These are phyloP conservation scores for Meiosimyza platycephala DNA, from an alignment of 2,888 invertebrate genomes.

Conservation along the genomic window DNA sequence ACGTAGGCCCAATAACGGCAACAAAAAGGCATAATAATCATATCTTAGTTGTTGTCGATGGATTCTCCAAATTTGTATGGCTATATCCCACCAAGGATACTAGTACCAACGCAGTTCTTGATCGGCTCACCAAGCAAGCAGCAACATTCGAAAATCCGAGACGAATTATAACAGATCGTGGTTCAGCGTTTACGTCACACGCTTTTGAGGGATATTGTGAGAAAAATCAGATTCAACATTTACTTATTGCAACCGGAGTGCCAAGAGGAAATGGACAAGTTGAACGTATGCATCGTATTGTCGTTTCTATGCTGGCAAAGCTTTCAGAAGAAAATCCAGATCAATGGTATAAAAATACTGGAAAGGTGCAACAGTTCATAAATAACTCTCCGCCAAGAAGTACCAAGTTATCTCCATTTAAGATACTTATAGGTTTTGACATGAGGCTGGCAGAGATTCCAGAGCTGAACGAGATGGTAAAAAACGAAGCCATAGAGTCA, in stretches of 20 bases:
- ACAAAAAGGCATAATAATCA: too few relatives aligned
- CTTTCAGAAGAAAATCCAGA: background rate
- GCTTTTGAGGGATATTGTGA: conserved; percentile 44
- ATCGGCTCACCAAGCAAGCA: too few relatives aligned
- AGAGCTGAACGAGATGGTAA: background rate
- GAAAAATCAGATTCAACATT: conserved; percentile 32
- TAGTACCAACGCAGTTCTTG: too few relatives aligned
- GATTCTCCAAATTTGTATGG: too few relatives aligned
- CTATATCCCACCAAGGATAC: too few relatives aligned
- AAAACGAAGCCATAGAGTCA: conserved; percentile 7
- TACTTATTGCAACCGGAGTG: conserved; percentile 20
- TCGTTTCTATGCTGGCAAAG: background rate
- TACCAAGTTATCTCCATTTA: conserved; percentile 17
- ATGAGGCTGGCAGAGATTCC: conserved; percentile 7
- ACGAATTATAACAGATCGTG: too few relatives aligned
- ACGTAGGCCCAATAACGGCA: too few relatives aligned
- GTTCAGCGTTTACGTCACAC: too few relatives aligned
- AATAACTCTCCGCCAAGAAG: conserved; percentile 24
- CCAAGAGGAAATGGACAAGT: conserved; percentile 33
- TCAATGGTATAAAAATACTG: conserved; percentile 7
- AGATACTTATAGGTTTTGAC: background rate
- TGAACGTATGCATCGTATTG: too few relatives aligned
- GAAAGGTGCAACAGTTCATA: background rate
- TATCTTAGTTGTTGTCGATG: too few relatives aligned
- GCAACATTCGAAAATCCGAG: too few relatives aligned